phyloP scores from a whole-genome alignment of 2,113 vertebrate genomes.

The Pomatostomus ruficeps region DNA sequence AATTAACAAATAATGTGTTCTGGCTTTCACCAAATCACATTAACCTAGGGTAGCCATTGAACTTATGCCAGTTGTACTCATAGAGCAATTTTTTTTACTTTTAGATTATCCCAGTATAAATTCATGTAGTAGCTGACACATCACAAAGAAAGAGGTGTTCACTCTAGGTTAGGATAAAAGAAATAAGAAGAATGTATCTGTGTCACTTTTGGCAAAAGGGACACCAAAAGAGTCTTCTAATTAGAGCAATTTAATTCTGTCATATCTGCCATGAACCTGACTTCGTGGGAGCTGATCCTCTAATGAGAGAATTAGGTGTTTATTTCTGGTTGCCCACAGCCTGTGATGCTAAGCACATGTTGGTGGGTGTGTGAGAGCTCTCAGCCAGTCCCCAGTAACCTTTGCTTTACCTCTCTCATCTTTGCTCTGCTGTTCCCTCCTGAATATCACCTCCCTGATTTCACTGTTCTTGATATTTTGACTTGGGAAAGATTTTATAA shows the following conservation, averaged over 20 bases:
- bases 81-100: not conserved
- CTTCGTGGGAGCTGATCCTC: not conserved
- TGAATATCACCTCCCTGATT: not conserved
- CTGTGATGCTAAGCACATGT: not conserved
- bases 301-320: slow-evolving; percentile 41
- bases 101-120: not conserved
- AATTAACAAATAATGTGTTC: not conserved
- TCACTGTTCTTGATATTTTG: not conserved
- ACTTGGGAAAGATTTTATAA: not conserved
- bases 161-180: not conserved
- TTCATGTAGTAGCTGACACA: not conserved
- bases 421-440: not conserved
- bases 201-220: not conserved
- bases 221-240: not conserved
- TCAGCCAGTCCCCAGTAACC: not conserved
- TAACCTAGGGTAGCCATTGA: not conserved
- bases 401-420: not conserved
- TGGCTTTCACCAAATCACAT: not conserved
- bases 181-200: not conserved
- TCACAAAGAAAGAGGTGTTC: not conserved
- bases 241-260: not conserved
- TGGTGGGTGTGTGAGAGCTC: not conserved
- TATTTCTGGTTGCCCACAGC: slow-evolving; percentile 36
- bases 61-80: not conserved
- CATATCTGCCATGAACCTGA: not conserved